Percentiles rank a stretch among this genome's conserved stretches.
These are phyloP conservation scores for Liopterus haemorrhoidalis DNA, from an alignment of 2,888 invertebrate genomes.

Conservation along the genomic window DNA sequence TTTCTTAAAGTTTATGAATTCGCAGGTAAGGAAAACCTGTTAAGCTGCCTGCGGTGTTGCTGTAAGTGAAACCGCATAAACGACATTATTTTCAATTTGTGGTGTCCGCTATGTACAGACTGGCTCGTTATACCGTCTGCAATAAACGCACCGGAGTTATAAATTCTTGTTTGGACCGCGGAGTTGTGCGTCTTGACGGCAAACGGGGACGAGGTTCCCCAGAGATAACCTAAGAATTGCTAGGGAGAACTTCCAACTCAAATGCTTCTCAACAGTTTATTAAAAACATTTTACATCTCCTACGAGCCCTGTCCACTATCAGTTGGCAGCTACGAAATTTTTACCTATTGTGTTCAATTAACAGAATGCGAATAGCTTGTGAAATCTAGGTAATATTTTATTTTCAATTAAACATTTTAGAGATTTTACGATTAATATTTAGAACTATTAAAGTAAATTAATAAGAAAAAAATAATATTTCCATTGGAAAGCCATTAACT, in stretches of 20 bases:
- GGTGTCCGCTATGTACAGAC: slow-evolving; percentile 4
- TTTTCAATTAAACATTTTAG: no score
- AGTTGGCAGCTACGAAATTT: no score
- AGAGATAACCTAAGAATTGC: background rate
- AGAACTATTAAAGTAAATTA: no score
- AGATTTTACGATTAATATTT: no score
- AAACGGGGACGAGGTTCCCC: background rate
- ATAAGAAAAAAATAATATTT: no score
- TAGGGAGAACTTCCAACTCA: background rate
- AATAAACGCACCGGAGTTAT: slow-evolving; percentile 15
- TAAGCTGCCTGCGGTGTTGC: slow-evolving; percentile 5
- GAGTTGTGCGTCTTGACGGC: background rate
- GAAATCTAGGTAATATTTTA: no score
- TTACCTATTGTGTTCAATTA: no score
- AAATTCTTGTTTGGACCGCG: slow-evolving; percentile 14
- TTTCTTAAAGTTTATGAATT: slow-evolving; percentile 8
- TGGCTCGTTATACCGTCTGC: slow-evolving; percentile 2
- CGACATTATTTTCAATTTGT: slow-evolving; percentile 20
- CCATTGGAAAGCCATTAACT: no score
- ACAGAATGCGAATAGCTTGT: no score
- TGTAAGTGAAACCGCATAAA: slow-evolving; percentile 19
- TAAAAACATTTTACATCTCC: no score
- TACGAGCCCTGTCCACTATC: no score
- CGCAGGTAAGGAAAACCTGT: slow-evolving; percentile 2
- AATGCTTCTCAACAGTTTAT: no score